Evolutionary conservation across 2,888 invertebrate species (phyloP), one percentile per base, ranked within the genome.

Genomic region (Heliconius erato): DNA sequence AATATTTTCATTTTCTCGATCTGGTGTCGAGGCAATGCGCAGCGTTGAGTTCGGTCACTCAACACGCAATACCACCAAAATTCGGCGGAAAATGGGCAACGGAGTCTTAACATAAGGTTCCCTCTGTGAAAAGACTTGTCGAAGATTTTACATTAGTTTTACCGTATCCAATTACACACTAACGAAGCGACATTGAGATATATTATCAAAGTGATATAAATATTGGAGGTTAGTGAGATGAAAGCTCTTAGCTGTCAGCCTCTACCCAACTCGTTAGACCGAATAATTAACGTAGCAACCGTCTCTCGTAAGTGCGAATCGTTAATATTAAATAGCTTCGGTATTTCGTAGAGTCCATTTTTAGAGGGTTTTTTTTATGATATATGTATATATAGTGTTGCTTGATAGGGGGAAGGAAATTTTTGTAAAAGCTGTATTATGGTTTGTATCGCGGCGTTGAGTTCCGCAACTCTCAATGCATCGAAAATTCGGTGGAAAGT

Each of bases 201-300:
- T 28, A 68, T 44, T 44, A 35, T 28, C 44, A 76, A 76, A 76
- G n/a, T n/a, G 63, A 35, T 63, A 23, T 63, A 63, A 54, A 63
- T 59, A 59, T 76, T 63, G 40, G 44, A 44, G 44, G 79, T 65
- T 69, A 35, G 26, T 9, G 44, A 69, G 68, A 68, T 28, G 79
- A 74, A 74, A 83, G 74, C 68, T 19, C 74, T 49, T 69, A 83
- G 81, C 74, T 82, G 79, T 79, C 79, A 76, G 81, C 71, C 79
- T 67, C 54, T 26, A 44, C 79, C 54, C 40, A 32, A 23, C 79
- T 79, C 83, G 79, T 82, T 79, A 83, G 72, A 54, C 76, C 77
- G 83, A 79, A 81, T 83, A 78, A 83, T 82, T 80, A 83, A 71
- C 28, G 77, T 68, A 35, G 72, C 77, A 54, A 28, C 54, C 71